Percentiles rank a stretch among this genome's conserved stretches.
Evolutionary conservation across 2,888 invertebrate species (phyloP).

Genomic region (Drosophila histrio): DNA sequence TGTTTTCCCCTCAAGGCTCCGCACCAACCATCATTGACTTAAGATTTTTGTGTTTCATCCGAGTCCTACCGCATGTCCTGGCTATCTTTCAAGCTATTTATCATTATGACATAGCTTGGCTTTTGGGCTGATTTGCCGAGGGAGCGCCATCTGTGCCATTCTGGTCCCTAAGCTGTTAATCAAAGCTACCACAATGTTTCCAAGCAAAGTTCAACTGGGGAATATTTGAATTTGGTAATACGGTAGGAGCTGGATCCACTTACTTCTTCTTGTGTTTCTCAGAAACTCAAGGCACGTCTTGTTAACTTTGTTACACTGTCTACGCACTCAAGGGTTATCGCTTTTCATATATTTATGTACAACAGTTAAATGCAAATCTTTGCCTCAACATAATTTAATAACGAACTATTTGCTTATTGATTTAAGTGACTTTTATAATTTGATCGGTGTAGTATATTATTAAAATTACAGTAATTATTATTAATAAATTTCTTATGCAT

Average conservation of each 20-base stretch:
- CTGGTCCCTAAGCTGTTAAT: conserved; percentile 68
- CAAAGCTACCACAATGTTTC: conserved; percentile 49
- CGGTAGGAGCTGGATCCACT: conserved; percentile 13
- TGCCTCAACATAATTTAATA: no score
- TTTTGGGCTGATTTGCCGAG: conserved; percentile 67
- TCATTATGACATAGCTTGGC: conserved; percentile 70
- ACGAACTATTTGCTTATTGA: no score
- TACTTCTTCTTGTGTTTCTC: neutral
- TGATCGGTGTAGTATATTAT: no score
- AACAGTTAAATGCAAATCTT: neutral
- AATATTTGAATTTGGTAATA: conserved; percentile 21
- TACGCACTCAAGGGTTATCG: neutral
- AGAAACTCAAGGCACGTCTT: neutral
- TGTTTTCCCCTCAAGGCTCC: neutral
- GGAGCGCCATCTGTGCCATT: conserved; percentile 58
- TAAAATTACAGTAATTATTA: no score
- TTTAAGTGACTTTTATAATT: no score
- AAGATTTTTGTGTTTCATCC: conserved; percentile 20
- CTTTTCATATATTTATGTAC: neutral
- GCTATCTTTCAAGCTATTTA: conserved; percentile 61
- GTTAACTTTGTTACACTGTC: neutral
- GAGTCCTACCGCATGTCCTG: conserved; percentile 1
- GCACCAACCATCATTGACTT: conserved; percentile 25
- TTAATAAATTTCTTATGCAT: no score
- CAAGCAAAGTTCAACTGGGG: conserved; percentile 29